These are phyloP conservation scores for Tenualosa thibaudeaui DNA, from an alignment of 2,797 vertebrate genomes.

Conservation along the genomic window DNA sequence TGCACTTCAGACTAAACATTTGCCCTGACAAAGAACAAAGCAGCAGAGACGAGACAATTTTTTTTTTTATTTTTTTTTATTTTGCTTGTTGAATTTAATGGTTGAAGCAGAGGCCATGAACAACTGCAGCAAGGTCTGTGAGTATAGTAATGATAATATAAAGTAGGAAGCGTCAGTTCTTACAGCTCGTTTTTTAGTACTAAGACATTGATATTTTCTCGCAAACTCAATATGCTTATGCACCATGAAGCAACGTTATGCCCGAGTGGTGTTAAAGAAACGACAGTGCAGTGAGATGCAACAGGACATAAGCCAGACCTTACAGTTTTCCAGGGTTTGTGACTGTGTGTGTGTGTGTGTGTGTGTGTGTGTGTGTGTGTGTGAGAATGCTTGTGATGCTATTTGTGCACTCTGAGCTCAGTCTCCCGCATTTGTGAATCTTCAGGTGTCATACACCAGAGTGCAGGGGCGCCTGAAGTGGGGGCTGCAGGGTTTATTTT, in stretches of 20 bases:
- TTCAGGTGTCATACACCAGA: neutral
- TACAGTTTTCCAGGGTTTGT: slow-evolving; percentile 19
- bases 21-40: neutral
- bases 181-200: neutral
- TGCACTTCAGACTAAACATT: neutral
- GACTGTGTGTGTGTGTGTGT: slow-evolving; percentile 21
- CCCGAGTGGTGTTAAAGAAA: slow-evolving; percentile 2
- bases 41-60: neutral
- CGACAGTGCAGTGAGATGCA: neutral
- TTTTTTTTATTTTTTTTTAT: neutral
- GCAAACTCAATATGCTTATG: neutral
- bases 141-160: neutral
- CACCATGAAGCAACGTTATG: neutral
- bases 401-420: slow-evolving; percentile 29
- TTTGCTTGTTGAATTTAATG: slow-evolving; percentile 3
- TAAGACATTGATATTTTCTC: neutral
- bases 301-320: slow-evolving; percentile 6
- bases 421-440: neutral
- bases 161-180: neutral
- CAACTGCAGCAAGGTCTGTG: neutral
- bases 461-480: neutral
- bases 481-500: slow-evolving; percentile 22
- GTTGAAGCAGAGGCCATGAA: neutral
- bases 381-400: neutral
- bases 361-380: slow-evolving; percentile 11